phyloP scores from a whole-genome alignment of 1,140 invertebrate genomes.

The Drosophila tani region DNA sequence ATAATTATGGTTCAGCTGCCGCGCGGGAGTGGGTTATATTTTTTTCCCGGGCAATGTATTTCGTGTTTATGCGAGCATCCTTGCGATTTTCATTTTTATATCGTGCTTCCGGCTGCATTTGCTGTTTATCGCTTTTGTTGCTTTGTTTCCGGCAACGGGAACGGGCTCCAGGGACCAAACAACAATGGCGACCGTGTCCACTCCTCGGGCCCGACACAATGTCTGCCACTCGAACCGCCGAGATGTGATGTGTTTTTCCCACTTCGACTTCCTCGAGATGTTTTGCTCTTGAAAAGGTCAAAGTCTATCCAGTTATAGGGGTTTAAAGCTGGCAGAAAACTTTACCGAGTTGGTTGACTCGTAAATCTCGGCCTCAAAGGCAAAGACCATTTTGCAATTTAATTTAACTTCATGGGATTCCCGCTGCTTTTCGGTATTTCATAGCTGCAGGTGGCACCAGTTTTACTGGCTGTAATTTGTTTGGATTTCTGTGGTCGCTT shows the following conservation, averaged over 20 bases:
- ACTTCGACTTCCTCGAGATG: constrained; percentile 10
- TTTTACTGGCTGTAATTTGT: constrained; percentile 18
- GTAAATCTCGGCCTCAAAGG: not conserved
- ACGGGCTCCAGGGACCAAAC: constrained; percentile 4
- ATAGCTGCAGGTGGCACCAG: constrained; percentile 19
- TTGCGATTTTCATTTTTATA: constrained; percentile 40
- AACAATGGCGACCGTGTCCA: constrained; percentile 23
- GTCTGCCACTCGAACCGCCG: constrained; percentile 64
- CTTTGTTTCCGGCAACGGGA: constrained; percentile 27
- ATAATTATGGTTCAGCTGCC: constrained; percentile 18
- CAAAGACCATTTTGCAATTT: not conserved
- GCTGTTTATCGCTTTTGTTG: constrained; percentile 52
- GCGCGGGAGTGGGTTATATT: not conserved
- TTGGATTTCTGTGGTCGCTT: constrained; percentile 12
- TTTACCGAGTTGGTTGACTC: constrained; percentile 8
- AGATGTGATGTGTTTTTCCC: constrained; percentile 36
- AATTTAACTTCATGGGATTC: constrained; percentile 20
- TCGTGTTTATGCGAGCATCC: constrained; percentile 22
- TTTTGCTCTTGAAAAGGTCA: constrained; percentile 61
- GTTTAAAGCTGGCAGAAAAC: constrained; percentile 10
- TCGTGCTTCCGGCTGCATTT: constrained; percentile 47
- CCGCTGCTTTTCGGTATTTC: not conserved
- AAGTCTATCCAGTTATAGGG: constrained; percentile 46
- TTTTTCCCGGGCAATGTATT: constrained; percentile 6
- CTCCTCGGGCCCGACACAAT: constrained; percentile 50